phyloP scores from a whole-genome alignment of 1,140 invertebrate species.

The Octopus bimaculoides region DNA sequence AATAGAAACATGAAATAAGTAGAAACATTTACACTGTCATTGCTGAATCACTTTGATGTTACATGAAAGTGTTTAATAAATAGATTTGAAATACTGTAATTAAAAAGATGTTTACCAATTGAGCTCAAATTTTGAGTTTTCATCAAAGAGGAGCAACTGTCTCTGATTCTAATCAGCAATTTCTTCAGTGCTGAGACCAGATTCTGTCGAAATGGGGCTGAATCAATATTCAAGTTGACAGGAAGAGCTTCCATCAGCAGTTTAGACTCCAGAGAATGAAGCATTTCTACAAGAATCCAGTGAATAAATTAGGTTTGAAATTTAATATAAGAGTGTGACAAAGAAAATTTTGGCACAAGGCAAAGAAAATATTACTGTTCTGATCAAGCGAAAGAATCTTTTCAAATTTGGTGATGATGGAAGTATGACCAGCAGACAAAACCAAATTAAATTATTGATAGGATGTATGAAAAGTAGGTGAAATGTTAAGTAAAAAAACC shows the following conservation, averaged over 20 bases:
- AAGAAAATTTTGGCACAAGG: too few relatives aligned
- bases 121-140: conserved; percentile 24
- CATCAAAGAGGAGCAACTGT: conserved; percentile 32
- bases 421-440: too few relatives aligned
- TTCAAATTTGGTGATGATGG: too few relatives aligned
- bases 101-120: not conserved
- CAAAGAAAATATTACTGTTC: not conserved
- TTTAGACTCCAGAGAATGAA: conserved; percentile 32
- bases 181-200: conserved; percentile 34
- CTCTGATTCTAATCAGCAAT: conserved; percentile 38
- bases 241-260: conserved; percentile 39
- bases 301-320: not conserved
- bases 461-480: too few relatives aligned
- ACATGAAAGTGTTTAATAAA: not conserved
- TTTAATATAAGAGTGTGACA: not conserved
- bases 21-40: not conserved
- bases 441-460: too few relatives aligned
- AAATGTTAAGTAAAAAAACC: too few relatives aligned
- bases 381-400: not conserved
- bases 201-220: conserved; percentile 47
- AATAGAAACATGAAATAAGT: not conserved
- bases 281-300: conserved; percentile 33
- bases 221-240: conserved; percentile 47
- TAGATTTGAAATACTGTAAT: not conserved
- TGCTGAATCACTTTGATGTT: not conserved